phyloP scores from a whole-genome alignment of 2,888 invertebrate genomes.

The Rhagium mordax region DNA sequence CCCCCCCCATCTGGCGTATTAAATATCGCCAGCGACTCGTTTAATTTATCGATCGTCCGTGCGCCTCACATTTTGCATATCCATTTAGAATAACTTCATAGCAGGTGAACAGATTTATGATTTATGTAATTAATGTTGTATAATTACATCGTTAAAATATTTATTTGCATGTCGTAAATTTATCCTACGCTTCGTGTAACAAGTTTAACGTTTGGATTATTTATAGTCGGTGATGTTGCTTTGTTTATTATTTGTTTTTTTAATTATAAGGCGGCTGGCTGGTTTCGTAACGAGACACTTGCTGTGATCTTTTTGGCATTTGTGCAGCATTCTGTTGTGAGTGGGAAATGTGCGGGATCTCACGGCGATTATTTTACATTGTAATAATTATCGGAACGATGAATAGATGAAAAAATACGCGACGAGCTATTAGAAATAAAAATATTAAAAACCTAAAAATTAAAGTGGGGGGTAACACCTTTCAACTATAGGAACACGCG shows the following conservation, averaged over 20 bases:
- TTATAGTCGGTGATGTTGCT: conserved; percentile 18
- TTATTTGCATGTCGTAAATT: conserved; percentile 43
- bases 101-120: conserved; percentile 36
- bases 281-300: neutral
- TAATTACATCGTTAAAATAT: conserved; percentile 45
- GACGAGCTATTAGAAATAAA: no score
- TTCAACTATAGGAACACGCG: no score
- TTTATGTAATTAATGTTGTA: conserved; percentile 42
- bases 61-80: conserved; percentile 5
- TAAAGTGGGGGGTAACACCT: no score
- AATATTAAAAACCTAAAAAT: no score
- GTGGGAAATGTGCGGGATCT: no score
- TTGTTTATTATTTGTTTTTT: conserved; percentile 19
- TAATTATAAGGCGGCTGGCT: neutral
- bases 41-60: conserved; percentile 2
- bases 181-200: conserved; percentile 25
- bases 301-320: neutral
- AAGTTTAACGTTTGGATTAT: conserved; percentile 26
- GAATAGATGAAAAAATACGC: no score
- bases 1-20: conserved; percentile 1
- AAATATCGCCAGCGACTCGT: conserved; percentile 3
- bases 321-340: no score
- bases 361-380: no score
- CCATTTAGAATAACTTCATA: conserved; percentile 10
- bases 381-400: no score